Conservation (phyloP, 92 coral and sea anemone genomes). For the Scolanthus callimorphus region DNA sequence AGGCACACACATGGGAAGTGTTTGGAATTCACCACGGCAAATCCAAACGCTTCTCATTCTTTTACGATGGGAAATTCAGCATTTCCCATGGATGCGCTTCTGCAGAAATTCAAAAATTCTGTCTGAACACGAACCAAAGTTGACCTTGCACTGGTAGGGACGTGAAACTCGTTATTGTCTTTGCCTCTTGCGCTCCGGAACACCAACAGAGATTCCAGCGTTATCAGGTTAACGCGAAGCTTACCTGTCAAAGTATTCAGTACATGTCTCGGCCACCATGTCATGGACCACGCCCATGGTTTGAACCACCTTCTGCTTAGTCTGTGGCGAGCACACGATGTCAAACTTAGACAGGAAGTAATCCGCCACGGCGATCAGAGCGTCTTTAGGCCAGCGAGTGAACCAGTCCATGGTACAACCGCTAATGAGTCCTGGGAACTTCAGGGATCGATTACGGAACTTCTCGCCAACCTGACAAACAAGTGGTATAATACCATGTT, state of each 20-base stretch:
- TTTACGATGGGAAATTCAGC: too few species aligned
- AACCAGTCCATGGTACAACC: constrained; percentile 96
- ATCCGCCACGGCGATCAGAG: constrained; percentile 88
- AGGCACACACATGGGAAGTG: too few species aligned
- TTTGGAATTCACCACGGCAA: too few species aligned
- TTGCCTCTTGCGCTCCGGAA: too few species aligned
- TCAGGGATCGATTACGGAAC: constrained; percentile 82
- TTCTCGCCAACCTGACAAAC: constrained; percentile 87
- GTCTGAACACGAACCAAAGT: too few species aligned
- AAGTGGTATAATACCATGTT: too few species aligned
- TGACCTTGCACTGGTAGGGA: too few species aligned
- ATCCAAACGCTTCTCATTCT: too few species aligned
- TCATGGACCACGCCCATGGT: constrained; percentile 89
- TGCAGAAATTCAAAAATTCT: too few species aligned
- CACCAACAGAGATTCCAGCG: background rate
- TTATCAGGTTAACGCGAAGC: constrained; percentile 8
- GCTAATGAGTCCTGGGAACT: constrained; percentile 85
- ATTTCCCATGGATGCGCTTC: too few species aligned
- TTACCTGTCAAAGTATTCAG: constrained; percentile 84
- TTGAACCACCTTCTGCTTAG: constrained; percentile 72
- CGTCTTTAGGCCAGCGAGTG: constrained; percentile 96
- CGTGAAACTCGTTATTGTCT: too few species aligned
- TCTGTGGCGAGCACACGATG: constrained; percentile 70
- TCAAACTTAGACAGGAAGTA: constrained; percentile 88
- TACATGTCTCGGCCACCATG: constrained; percentile 80